These are phyloP conservation scores for Malurus cyaneus DNA, from an alignment of 2,113 vertebrate species.

Conservation along the genomic window DNA sequence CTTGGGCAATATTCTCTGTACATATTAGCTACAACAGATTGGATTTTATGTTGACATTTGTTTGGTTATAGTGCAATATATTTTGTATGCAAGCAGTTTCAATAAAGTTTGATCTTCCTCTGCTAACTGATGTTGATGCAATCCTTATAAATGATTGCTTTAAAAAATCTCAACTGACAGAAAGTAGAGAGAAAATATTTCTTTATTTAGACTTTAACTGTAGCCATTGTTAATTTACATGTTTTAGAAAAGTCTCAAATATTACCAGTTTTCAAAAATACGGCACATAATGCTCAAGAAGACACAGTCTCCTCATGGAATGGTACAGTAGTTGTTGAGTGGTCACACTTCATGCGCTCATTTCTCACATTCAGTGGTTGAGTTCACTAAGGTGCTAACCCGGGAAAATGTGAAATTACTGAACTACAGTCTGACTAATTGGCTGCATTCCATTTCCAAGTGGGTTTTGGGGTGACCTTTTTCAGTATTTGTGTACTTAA, in stretches of 20 bases:
- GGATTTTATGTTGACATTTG: constrained; percentile 97
- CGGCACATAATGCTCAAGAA: constrained; percentile 51
- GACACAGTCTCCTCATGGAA: constrained; percentile 24
- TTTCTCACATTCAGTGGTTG: constrained; percentile 62
- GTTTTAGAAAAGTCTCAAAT: constrained; percentile 54
- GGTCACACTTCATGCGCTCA: constrained; percentile 63
- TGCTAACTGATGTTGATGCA: constrained; percentile 81
- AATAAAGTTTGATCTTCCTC: constrained; percentile 99
- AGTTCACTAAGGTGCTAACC: constrained; percentile 79
- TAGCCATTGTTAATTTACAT: constrained; percentile 67
- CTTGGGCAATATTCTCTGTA: constrained; percentile 97
- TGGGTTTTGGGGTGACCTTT: constrained; percentile 67
- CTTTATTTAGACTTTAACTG: constrained; percentile 68
- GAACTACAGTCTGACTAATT: constrained; percentile 65
- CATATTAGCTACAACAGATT: constrained; percentile 94
- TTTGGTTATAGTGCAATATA: constrained; percentile 99
- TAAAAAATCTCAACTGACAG: constrained; percentile 65
- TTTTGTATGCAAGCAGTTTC: constrained; percentile 99
- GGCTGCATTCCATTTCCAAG: constrained; percentile 68
- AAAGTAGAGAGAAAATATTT: constrained; percentile 46
- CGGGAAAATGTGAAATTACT: constrained; percentile 72
- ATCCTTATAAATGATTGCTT: constrained; percentile 84
- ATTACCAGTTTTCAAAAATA: constrained; percentile 44
- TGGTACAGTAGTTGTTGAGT: constrained; percentile 59
- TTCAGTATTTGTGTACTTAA: constrained; percentile 74